Conservation (phyloP, 2,888 invertebrate species). For the Mythimna vitellina region DNA sequence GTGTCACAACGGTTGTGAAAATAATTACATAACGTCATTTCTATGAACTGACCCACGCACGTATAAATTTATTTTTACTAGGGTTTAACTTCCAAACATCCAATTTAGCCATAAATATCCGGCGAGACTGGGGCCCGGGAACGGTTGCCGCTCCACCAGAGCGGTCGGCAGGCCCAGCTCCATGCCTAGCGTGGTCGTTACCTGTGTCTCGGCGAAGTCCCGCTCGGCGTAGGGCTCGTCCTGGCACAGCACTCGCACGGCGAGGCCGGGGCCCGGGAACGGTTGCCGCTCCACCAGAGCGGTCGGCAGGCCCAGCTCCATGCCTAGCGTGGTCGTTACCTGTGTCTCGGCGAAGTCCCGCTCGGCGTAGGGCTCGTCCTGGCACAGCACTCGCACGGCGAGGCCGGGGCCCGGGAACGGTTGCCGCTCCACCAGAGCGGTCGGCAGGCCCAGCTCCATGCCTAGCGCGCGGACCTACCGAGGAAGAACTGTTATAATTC, state of each 20-base stretch:
- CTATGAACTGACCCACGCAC: no score
- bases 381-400: constrained; percentile 98
- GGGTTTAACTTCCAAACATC: no score
- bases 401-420: constrained; percentile 99
- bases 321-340: constrained; percentile 77
- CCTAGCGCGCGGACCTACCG: constrained; percentile 95
- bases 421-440: constrained; percentile 97
- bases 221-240: constrained; percentile 98
- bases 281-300: constrained; percentile 96
- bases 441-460: constrained; percentile 96
- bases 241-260: constrained; percentile 98
- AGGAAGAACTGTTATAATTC: no score
- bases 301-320: no score
- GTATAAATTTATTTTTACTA: no score
- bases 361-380: constrained; percentile 98
- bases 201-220: constrained; percentile 98
- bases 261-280: constrained; percentile 99
- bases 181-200: constrained; percentile 61
- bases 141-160: no score
- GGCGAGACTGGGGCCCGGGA: no score
- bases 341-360: constrained; percentile 98
- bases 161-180: no score
- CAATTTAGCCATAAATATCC: no score
- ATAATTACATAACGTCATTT: no score
- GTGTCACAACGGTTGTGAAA: no score